Base-by-base conservation (phyloP, 2,113 vertebrate species). In the Alethe castanea region DNA sequence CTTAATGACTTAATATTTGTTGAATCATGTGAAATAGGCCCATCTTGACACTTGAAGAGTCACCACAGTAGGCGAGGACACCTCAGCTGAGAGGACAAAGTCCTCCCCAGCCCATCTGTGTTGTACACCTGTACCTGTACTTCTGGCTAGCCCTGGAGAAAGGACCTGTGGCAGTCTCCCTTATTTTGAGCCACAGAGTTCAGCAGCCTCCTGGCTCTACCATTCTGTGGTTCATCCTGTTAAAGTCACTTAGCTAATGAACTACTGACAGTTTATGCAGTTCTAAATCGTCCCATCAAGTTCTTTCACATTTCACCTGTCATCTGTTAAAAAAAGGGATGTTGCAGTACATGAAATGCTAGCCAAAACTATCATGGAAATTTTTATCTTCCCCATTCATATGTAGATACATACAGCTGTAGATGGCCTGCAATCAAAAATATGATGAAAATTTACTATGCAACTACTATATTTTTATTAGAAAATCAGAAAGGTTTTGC, bases 101-200 rank as follows among this genome's bases (percentile, higher is more conserved):
- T 36, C 6, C 11, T 62, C 2, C 6, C 6, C 8, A 42, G 12
- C 9, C 44, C 6, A 17, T 4, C 3, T 65, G 6, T 29, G 2
- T 8, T 29, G 6, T 12, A 11, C 3, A 35, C 4, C 3, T 69
- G 10, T 35, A 12, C 13, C 12, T 28, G 0, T 4, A 17, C 4
- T 44, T 42, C 20, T 71, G 24, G 3, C 11, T 38, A 18, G 8
- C 19, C 19, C 23, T 54, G 8, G 4, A 8, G 5, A 10, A 19
- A 18, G 10, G 8, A 54, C 12, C 11, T 59, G 26, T 25, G 60
- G 4, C 11, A 50, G 6, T 2, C 14, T n/a, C n/a, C 2, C 8
- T 72, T 64, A 12, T 79, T 76, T n/a, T 35, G 19, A 14, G 6
- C 22, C 13, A 19, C 57, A 40, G 8, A 9, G 9, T 62, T 85